phyloP scores from a whole-genome alignment of 2,113 vertebrate genomes.

The Catagonus wagneri region DNA sequence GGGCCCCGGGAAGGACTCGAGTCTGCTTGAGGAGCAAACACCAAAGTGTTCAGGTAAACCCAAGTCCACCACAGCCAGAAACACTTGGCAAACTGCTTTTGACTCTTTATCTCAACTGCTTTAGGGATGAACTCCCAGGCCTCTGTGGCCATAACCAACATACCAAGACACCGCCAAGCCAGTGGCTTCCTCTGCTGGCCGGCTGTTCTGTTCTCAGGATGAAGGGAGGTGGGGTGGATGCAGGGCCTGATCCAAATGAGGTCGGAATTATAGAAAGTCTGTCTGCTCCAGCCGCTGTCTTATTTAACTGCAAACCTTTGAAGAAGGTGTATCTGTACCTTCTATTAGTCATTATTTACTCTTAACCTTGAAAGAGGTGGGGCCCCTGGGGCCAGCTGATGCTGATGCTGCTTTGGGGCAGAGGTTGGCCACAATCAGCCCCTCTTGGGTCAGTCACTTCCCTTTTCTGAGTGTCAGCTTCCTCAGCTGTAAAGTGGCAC shows the following conservation, averaged over 20 bases:
- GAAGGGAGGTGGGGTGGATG: neutral
- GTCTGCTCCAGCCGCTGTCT: neutral
- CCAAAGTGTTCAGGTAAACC: neutral
- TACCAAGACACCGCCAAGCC: neutral
- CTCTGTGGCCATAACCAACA: neutral
- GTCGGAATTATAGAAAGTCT: neutral
- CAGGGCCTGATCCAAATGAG: neutral
- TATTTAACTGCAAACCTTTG: neutral
- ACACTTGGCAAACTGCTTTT: neutral
- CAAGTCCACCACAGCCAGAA: neutral
- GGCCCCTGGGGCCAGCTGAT: neutral
- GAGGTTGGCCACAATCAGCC: neutral
- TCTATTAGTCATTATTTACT: neutral
- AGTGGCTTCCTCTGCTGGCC: slow-evolving; percentile 25
- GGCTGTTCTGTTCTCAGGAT: slow-evolving; percentile 62
- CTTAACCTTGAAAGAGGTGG: neutral
- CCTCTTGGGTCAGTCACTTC: neutral
- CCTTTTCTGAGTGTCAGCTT: neutral
- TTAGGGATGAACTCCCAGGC: neutral
- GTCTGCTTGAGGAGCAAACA: neutral
- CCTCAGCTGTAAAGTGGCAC: neutral
- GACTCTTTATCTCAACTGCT: neutral
- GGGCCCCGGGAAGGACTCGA: neutral
- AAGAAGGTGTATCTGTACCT: neutral
- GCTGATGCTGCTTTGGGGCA: too few relatives aligned